A percentile compares a stretch with the other conserved stretches of the same genome.
Evolutionary conservation across 2,797 vertebrate genomes (phyloP).

Genomic region (Apogon talboti): DNA sequence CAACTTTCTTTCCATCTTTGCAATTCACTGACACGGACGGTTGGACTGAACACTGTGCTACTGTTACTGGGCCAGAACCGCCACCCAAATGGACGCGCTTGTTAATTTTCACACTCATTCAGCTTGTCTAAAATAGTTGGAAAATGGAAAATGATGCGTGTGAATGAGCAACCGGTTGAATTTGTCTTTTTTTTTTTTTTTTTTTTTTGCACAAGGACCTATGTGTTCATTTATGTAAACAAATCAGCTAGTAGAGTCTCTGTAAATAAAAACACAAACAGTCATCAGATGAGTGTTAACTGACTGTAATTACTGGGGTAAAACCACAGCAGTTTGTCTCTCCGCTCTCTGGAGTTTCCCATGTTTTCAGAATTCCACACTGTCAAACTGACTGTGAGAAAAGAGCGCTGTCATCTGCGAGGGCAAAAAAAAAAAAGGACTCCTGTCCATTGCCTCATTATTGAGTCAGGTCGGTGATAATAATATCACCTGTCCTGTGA

Average conservation of each 20-base stretch:
- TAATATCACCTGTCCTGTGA: constrained; percentile 67
- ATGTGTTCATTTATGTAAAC: constrained; percentile 29
- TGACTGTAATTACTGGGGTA: constrained; percentile 69
- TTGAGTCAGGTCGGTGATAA: constrained; percentile 50
- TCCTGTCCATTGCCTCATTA: constrained; percentile 30
- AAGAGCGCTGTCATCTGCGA: constrained; percentile 49
- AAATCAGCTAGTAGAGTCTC: constrained; percentile 39
- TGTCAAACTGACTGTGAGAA: constrained; percentile 67
- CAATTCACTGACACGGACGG: constrained; percentile 41
- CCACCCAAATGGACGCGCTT: constrained; percentile 42
- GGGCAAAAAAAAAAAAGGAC: constrained; percentile 4
- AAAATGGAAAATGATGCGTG: constrained; percentile 1
- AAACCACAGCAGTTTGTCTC: constrained; percentile 68
- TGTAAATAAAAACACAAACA: constrained; percentile 68
- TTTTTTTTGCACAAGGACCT: neutral
- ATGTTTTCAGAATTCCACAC: constrained; percentile 68
- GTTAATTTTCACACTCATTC: constrained; percentile 40
- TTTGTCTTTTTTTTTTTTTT: neutral
- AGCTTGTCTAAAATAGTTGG: constrained; percentile 1
- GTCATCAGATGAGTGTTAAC: constrained; percentile 67
- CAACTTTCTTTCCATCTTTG: constrained; percentile 69
- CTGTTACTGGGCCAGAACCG: constrained; percentile 60
- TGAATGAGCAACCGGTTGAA: constrained; percentile 10
- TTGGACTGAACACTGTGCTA: constrained; percentile 55
- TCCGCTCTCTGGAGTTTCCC: constrained; percentile 70